phyloP scores from a whole-genome alignment of 2,888 invertebrate genomes.

The Cyrtodaria siliqua region DNA sequence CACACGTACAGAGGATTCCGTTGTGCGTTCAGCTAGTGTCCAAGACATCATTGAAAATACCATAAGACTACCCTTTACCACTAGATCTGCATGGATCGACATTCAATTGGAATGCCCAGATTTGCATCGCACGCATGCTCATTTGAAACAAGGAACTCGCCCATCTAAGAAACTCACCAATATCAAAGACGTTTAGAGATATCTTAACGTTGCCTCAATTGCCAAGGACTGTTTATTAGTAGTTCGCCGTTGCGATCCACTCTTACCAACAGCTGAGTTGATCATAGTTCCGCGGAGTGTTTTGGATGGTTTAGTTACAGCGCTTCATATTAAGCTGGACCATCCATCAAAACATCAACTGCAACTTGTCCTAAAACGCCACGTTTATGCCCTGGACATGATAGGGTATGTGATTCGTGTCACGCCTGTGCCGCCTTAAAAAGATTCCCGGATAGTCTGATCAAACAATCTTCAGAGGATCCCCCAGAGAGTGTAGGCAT shows the following conservation, averaged over 20 bases:
- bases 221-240: conserved; percentile 63
- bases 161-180: conserved; percentile 69
- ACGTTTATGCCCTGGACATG: conserved; percentile 66
- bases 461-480: too few relatives aligned
- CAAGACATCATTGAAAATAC: conserved; percentile 37
- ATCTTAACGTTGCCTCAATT: conserved; percentile 55
- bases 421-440: too few relatives aligned
- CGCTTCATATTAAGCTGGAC: conserved; percentile 55
- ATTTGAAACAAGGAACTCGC: conserved; percentile 65
- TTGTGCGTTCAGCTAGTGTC: conserved; percentile 38
- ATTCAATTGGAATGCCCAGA: conserved; percentile 66
- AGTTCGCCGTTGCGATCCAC: conserved; percentile 35
- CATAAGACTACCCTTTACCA: conserved; percentile 49
- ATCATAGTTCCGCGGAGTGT: conserved; percentile 62
- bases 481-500: too few relatives aligned
- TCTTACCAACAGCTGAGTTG: conserved; percentile 32
- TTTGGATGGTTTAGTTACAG: conserved; percentile 61
- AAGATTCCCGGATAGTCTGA: too few relatives aligned
- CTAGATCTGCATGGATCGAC: conserved; percentile 55
- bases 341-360: conserved; percentile 66
- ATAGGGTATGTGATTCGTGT: too few relatives aligned
- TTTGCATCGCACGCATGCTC: conserved; percentile 60
- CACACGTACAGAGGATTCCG: conserved; percentile 52
- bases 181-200: conserved; percentile 64
- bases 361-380: conserved; percentile 44